Evolutionary conservation across 2,888 invertebrate genomes (phyloP).

Genomic region (Cosmopolites sordidus): DNA sequence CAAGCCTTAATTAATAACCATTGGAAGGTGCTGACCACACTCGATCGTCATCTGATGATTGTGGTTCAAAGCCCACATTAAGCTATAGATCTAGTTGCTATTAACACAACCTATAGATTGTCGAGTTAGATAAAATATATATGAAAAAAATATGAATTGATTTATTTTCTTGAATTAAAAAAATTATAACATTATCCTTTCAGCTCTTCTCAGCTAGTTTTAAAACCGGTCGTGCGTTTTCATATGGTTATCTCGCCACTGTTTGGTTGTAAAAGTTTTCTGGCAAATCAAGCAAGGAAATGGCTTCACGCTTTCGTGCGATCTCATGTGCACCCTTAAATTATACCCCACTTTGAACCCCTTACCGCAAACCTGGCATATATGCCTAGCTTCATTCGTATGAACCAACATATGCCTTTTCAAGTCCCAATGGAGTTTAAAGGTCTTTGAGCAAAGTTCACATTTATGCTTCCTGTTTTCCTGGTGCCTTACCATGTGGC

Average conservation of each 20-base stretch:
- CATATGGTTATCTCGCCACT: constrained; percentile 28
- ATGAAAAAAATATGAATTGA: not conserved
- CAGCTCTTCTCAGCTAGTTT: too few relatives aligned
- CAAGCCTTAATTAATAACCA: too few relatives aligned
- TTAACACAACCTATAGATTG: not conserved
- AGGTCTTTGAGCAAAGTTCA: constrained; percentile 21
- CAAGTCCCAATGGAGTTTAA: constrained; percentile 34
- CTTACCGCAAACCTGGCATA: constrained; percentile 53
- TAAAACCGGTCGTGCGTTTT: constrained; percentile 21
- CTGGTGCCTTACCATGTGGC: constrained; percentile 36
- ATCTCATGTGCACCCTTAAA: constrained; percentile 52
- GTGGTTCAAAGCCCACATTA: too few relatives aligned
- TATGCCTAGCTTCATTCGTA: constrained; percentile 41
- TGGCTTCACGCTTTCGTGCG: constrained; percentile 53
- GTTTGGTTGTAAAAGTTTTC: constrained; percentile 51
- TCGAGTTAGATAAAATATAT: not conserved
- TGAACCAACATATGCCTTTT: constrained; percentile 50
- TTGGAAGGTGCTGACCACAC: too few relatives aligned
- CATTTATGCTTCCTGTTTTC: constrained; percentile 36
- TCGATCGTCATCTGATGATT: too few relatives aligned
- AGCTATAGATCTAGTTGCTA: too few relatives aligned
- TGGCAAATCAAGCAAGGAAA: constrained; percentile 53
- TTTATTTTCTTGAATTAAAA: not conserved
- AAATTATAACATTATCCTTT: too few relatives aligned
- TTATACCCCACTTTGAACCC: constrained; percentile 54